Percentiles rank a stretch among this genome's conserved stretches.
Conservation (phyloP, 2,888 invertebrate genomes). For the Leucozona laternaria region DNA sequence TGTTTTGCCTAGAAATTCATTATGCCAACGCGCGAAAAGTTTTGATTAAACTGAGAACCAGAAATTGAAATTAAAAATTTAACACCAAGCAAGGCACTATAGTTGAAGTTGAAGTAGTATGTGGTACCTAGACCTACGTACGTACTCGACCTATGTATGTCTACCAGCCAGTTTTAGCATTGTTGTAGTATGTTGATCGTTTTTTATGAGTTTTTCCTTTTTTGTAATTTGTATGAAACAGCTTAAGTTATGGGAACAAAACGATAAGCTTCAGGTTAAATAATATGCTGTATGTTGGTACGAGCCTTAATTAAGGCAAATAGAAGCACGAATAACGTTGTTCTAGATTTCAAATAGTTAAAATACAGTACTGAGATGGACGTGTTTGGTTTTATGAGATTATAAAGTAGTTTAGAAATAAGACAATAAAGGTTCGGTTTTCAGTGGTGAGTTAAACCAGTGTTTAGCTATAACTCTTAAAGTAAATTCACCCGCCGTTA, state of each 20-base stretch:
- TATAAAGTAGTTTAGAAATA: no score
- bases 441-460: no score
- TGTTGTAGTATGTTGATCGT: neutral
- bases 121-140: neutral
- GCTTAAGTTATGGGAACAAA: constrained; percentile 19
- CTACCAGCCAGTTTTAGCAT: constrained; percentile 19
- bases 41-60: constrained; percentile 67
- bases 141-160: neutral
- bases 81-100: constrained; percentile 50
- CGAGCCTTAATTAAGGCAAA: constrained; percentile 20
- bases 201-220: neutral
- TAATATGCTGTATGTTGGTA: neutral
- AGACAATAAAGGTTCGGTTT: no score
- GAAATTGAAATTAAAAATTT: constrained; percentile 71
- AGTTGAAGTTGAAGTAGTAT: neutral
- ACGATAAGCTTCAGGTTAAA: constrained; percentile 13
- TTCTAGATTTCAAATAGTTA: neutral
- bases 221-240: constrained; percentile 5
- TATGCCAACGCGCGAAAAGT: constrained; percentile 52
- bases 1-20: constrained; percentile 53
- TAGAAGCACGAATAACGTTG: constrained; percentile 35
- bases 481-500: no score
- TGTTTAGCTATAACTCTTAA: no score
- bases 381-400: neutral
- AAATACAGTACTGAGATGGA: neutral